A percentile compares a stretch with the other conserved stretches of the same genome.
These are phyloP conservation scores for Imbricaverruca yamaguchii DNA, from an alignment of 2,888 invertebrate species.

Conservation along the genomic window DNA sequence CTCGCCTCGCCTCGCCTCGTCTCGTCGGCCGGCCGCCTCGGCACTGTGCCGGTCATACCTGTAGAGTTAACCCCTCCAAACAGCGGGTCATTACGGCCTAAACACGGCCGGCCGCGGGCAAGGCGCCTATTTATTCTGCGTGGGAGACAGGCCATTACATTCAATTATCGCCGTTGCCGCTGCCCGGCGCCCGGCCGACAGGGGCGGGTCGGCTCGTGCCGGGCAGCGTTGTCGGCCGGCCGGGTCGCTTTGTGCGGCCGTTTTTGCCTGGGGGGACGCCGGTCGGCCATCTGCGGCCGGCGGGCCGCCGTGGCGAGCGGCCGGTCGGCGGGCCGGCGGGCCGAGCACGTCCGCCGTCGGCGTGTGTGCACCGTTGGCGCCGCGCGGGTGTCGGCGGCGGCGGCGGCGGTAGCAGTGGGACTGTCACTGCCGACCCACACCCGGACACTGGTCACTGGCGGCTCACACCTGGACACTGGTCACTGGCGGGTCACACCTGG, in stretches of 20 bases:
- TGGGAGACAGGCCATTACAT: conserved; percentile 6
- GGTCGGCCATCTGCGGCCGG: neutral
- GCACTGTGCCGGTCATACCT: neutral
- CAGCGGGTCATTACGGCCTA: neutral
- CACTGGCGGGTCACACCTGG: too few relatives aligned
- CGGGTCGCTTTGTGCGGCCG: neutral
- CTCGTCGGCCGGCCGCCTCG: neutral
- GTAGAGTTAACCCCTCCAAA: neutral
- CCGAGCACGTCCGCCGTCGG: too few relatives aligned
- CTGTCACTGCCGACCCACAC: too few relatives aligned
- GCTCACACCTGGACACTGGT: too few relatives aligned
- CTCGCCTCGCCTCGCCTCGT: neutral
- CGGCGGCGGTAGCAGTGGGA: too few relatives aligned
- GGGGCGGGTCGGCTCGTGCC: neutral
- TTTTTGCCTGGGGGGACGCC: neutral
- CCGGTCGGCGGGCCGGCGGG: neutral
- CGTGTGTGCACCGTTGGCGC: neutral
- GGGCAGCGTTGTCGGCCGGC: neutral
- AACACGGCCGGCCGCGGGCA: neutral
- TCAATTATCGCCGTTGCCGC: conserved; percentile 13
- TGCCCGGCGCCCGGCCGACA: neutral
- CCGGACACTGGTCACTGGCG: too few relatives aligned
- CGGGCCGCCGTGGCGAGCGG: neutral
- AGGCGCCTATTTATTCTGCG: neutral
- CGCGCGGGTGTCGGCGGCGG: too few relatives aligned